phyloP scores from a whole-genome alignment of 2,797 vertebrate species.

The Leucoraja ocellata region DNA sequence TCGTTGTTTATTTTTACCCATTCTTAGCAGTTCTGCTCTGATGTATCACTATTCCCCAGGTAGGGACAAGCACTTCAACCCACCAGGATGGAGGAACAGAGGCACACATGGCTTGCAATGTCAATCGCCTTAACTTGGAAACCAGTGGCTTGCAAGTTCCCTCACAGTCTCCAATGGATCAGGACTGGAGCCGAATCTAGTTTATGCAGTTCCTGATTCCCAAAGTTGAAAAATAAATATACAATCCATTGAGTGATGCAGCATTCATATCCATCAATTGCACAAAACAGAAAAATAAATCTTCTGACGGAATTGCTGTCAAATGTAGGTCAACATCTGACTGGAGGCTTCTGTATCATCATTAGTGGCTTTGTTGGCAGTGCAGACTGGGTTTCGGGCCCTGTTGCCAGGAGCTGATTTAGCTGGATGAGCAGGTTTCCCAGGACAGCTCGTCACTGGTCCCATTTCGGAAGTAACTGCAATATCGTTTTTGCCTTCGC shows the following conservation, averaged over 20 bases:
- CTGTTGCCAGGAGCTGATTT: slow-evolving; percentile 3
- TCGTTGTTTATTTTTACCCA: background rate
- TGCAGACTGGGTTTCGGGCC: background rate
- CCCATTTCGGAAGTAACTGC: background rate
- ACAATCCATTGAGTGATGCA: background rate
- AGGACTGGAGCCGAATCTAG: background rate
- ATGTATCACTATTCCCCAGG: background rate
- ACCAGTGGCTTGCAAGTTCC: background rate
- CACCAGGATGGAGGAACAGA: background rate
- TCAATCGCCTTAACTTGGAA: background rate
- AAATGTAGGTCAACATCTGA: slow-evolving; percentile 4
- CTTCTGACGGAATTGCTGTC: background rate
- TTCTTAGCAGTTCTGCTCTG: background rate
- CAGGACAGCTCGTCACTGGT: background rate
- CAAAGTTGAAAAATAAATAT: background rate
- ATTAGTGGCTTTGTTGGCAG: background rate
- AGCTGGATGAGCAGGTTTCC: slow-evolving; percentile 1
- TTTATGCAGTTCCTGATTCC: background rate
- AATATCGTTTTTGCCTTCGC: background rate
- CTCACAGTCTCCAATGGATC: background rate
- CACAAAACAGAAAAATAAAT: background rate
- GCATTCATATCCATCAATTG: background rate
- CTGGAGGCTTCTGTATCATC: background rate
- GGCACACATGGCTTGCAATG: background rate
- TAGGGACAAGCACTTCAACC: background rate